A percentile compares a stretch with the other conserved stretches of the same genome.
phyloP scores from a whole-genome alignment of 2,888 invertebrate species.

The Watsonalla binaria region DNA sequence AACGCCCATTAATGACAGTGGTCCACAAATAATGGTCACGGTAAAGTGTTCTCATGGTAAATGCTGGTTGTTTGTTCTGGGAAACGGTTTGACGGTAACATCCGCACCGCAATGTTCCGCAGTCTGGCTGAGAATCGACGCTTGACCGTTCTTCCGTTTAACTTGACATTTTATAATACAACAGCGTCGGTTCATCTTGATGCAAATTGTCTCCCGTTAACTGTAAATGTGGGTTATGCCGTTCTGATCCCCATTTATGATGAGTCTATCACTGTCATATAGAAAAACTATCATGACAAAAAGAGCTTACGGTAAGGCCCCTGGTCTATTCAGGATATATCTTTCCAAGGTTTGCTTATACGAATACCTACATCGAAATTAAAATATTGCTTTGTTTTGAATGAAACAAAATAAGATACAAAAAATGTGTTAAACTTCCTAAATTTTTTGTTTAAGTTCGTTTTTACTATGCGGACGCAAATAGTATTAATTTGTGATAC shows the following conservation, averaged over 20 bases:
- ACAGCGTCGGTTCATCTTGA: background rate
- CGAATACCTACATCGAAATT: background rate
- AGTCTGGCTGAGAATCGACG: constrained; percentile 46
- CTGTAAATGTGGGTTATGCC: too few species aligned
- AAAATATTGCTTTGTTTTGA: background rate
- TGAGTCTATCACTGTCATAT: too few species aligned
- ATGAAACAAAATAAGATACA: background rate
- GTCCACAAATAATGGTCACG: background rate
- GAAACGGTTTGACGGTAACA: constrained; percentile 22
- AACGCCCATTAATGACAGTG: background rate
- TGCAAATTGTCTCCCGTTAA: background rate
- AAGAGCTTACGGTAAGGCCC: too few species aligned
- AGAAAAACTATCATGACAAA: too few species aligned
- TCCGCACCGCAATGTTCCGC: constrained; percentile 39
- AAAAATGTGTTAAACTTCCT: background rate
- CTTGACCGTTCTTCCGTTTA: constrained; percentile 16
- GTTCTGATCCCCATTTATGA: too few species aligned
- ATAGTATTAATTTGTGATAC: background rate
- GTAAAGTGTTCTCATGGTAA: constrained; percentile 8
- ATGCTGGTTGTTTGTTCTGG: constrained; percentile 18
- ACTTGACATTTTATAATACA: background rate
- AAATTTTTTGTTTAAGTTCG: background rate
- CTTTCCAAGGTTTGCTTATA: too few species aligned
- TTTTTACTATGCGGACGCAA: background rate
- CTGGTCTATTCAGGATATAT: too few species aligned